Base-by-base conservation (phyloP, 1,140 invertebrate species). In the Drosophila bifasciata region DNA sequence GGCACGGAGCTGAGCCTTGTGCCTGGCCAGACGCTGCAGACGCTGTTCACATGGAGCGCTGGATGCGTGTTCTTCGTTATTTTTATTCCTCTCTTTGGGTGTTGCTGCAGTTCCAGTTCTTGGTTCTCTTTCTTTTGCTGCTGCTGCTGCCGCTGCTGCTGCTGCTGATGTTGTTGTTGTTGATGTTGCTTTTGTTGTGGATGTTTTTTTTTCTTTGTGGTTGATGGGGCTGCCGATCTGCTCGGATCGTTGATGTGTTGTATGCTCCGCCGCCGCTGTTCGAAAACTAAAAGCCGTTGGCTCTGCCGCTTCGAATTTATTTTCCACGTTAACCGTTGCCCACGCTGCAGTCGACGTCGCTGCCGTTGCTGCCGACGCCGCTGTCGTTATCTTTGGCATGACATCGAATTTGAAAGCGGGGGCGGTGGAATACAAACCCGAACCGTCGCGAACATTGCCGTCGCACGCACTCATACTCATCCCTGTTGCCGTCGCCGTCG, bases 271-370 rank as follows among this genome's bases (percentile, higher is more conserved):
- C 88, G 79, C 73, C 88, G 79, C 76, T 88, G 79, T 83, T 73
- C 88, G 88, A 90, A 90, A 85, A 90, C 88, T 90, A 79, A 90
- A 83, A 61, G 79, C 73, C 66, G 75, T 86, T 75, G 70, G 76
- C 88, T 68, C 76, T 84, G 64, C 88, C 51, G 51, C 50, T 79
- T 76, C 69, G 57, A 79, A 90, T 90, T 90, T 90, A 90, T 90
- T 90, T 88, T 90, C 81, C 68, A 71, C 78, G 66, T 89, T 85
- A 84, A 89, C 80, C 76, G 66, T 68, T 75, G 53, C 17, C 44
- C 49, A 8, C 45, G 50, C 19, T 44, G 51, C 5, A 39, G 61
- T n/a, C 45, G 55, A 7, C 51, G 60, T 36, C 48, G 66, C 23
- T 21, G 62, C 25, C 57, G 44, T n/a, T 44, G 74, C 45, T 40